Evolutionary conservation across 2,888 invertebrate genomes (phyloP), one percentile per base, ranked within the genome.

Genomic region (Marasmarcha lunaedactyla): DNA sequence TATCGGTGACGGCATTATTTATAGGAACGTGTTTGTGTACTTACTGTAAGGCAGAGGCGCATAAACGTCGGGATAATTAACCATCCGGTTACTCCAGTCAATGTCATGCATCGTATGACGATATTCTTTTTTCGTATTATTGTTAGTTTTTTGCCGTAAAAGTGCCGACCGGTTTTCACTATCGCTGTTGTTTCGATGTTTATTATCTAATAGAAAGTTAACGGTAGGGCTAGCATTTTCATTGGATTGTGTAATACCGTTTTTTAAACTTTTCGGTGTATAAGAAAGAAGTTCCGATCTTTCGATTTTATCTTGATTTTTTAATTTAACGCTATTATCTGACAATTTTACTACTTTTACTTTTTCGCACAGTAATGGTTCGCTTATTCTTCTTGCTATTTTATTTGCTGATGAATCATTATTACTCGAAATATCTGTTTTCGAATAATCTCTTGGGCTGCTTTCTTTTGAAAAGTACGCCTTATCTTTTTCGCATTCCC

Each of bases 1-100:
- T 3, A 20, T 20, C 20, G 20, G 4, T 20, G 20, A 20, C 20
- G 20, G n/a, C n/a, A n/a, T 20, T 20, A 3, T 5, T 20, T 20
- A 5, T 20, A 20, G 20, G 20, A 20, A 7, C 20, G 20, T 20
- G 20, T 20, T 20, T 20, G 14, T 41, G 58, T 86, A 91, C 91
- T 89, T 86, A 91, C 91, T 91, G 76, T 90, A 90, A 43, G 90
- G 90, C 51, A 87, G 84, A 50, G 90, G 90, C 47, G 90, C 90
- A 67, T 91, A 92, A 51, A 93, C 87, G 63, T 90, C 86, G 45
- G 92, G 90, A 71, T 90, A 87, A 62, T 87, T 85, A 50, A 86
- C 64, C 26, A 78, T 72, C 53, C 83, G 71, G 50, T 79, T 81
- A 40, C 57, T 68, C 81, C 81, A 81, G 43, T 76, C 70, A 10